A percentile compares a stretch with the other conserved stretches of the same genome.
Conservation (phyloP, 2,888 invertebrate genomes). For the Cancer borealis region DNA sequence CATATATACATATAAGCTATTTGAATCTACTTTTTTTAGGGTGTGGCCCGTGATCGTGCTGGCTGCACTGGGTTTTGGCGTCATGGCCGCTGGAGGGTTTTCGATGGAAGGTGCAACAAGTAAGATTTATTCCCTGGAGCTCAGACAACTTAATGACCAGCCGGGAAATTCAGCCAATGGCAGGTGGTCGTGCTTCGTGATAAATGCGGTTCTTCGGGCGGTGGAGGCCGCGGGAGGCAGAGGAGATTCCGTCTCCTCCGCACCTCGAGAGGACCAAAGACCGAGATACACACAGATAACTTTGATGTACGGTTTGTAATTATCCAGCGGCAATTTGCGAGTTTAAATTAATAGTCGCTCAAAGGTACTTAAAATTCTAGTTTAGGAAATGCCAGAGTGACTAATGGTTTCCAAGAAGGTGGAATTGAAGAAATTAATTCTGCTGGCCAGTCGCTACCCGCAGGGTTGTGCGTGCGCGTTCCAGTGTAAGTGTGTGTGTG, state of each 20-base stretch:
- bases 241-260: background rate
- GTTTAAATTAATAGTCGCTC: constrained; percentile 54
- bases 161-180: constrained; percentile 51
- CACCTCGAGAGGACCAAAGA: constrained; percentile 39
- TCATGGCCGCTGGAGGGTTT: constrained; percentile 28
- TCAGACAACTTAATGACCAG: constrained; percentile 66
- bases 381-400: constrained; percentile 47
- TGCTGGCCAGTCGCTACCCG: background rate
- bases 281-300: constrained; percentile 61
- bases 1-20: background rate
- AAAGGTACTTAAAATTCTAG: background rate
- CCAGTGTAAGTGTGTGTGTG: background rate
- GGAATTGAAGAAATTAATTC: constrained; percentile 50
- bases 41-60: background rate
- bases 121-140: constrained; percentile 64
- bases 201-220: constrained; percentile 53
- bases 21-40: background rate
- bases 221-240: constrained; percentile 55
- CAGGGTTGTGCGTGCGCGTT: background rate
- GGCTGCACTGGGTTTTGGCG: background rate
- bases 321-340: constrained; percentile 60
- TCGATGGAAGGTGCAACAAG: constrained; percentile 59
- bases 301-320: constrained; percentile 63
- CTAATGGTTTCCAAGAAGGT: constrained; percentile 56
- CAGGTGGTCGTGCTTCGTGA: constrained; percentile 52